phyloP scores from a whole-genome alignment of 2,888 invertebrate genomes.

The Cerastoderma edule region DNA sequence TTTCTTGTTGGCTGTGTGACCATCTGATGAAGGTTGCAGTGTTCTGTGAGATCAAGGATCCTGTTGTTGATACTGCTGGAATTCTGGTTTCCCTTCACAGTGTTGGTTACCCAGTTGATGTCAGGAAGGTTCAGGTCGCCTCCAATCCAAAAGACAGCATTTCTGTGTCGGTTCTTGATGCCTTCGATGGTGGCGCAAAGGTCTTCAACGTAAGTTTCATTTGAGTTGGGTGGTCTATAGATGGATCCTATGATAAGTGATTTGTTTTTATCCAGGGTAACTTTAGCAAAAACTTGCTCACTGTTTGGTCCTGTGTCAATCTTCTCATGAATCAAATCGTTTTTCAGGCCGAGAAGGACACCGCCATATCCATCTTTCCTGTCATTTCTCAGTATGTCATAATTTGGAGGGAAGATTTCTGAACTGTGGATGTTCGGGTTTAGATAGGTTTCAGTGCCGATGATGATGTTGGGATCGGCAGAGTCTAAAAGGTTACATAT shows the following conservation, averaged over 20 bases:
- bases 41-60: background rate
- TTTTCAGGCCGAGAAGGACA: background rate
- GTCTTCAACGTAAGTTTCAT: background rate
- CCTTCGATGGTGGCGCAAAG: background rate
- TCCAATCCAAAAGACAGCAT: too few species aligned
- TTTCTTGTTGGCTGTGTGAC: background rate
- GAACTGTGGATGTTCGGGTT: slow-evolving; percentile 13
- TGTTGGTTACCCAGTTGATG: background rate
- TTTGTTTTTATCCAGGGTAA: slow-evolving; percentile 4
- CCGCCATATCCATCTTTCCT: background rate
- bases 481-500: slow-evolving; percentile 23
- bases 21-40: background rate
- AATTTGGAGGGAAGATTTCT: slow-evolving; percentile 26
- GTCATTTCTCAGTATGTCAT: slow-evolving; percentile 2
- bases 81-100: background rate
- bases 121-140: too few species aligned
- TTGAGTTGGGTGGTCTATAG: slow-evolving; percentile 1
- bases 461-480: slow-evolving; percentile 25
- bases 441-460: slow-evolving; percentile 30
- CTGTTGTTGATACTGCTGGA: background rate
- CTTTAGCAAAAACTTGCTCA: background rate
- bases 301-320: background rate
- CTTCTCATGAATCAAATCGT: background rate
- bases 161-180: background rate
- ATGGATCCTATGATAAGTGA: background rate